Evolutionary conservation across 2,113 vertebrate genomes (phyloP), one percentile per base, ranked within the genome.

Genomic region (Ceratotherium simum): DNA sequence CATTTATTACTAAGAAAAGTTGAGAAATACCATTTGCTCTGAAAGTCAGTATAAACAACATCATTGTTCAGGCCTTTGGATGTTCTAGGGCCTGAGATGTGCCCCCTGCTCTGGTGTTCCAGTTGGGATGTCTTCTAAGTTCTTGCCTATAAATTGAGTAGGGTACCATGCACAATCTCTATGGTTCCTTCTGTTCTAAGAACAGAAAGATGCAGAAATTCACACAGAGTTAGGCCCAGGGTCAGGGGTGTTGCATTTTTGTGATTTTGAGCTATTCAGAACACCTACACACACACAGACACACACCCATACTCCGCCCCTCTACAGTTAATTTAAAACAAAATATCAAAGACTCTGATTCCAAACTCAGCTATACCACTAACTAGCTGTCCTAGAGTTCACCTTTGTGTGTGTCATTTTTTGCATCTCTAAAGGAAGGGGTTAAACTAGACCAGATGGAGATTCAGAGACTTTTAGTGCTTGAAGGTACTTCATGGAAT

Each of bases 1-100:
- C 60, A 80, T 80, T 97, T 36, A 51, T 56, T 54, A 70, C 72
- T 67, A 62, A 92, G 89, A 72, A 87, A 76, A 80, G 83, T 76
- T 95, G 82, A 92, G 79, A 97, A 93, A 93, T 39, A 25, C 51
- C 65, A 69, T 29, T 62, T 25, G 1, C 23, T 54, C 13, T 84
- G 33, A 69, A 95, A 65, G n/a, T 62, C 46, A 70, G 1, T 79
- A 56, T 29, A 90, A 70, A 46, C 72, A 25, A 39, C 42, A n/a
- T 1, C 33, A 17, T 27, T 10, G 39, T n/a, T 79, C 14, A 82
- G n/a, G 14, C 23, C 23, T 18, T 36, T 10, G 13, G 36, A 36
- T 51, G 33, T 60, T 60, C 9, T 46, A 39, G 82, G 64, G 27
- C 3, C 82, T 27, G 14, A n/a, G 14, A 48, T 12, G 5, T 16